These are phyloP conservation scores for Cinara cedri DNA, from an alignment of 2,888 invertebrate species.

Conservation along the genomic window DNA sequence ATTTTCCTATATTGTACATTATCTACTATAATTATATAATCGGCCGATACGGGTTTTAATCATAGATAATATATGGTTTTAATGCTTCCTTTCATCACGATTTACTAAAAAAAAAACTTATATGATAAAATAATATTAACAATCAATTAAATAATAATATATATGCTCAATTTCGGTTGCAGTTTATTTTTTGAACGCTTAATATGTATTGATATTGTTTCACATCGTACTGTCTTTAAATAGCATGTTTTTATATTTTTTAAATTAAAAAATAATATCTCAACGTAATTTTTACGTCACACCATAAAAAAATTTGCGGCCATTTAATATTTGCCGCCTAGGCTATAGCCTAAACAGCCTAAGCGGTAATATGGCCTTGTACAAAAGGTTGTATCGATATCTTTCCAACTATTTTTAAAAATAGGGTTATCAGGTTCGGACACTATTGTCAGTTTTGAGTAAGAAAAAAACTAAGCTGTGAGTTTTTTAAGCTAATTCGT, in stretches of 20 bases:
- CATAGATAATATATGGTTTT: no score
- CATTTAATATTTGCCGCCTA: background rate
- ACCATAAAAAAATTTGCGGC: slow-evolving; percentile 23
- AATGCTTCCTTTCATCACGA: slow-evolving; percentile 27
- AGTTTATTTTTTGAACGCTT: background rate
- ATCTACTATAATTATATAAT: no score
- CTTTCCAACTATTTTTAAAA: no score
- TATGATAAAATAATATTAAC: slow-evolving; percentile 22
- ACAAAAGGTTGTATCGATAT: no score
- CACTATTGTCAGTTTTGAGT: no score
- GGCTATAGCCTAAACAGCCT: slow-evolving; percentile 20
- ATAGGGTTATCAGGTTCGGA: no score
- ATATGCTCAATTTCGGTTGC: background rate
- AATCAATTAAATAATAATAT: background rate
- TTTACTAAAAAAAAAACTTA: slow-evolving; percentile 30
- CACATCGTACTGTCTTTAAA: background rate
- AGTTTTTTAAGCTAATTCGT: no score
- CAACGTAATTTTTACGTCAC: slow-evolving; percentile 15
- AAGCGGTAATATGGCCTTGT: no score
- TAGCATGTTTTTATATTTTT: slow-evolving; percentile 10
- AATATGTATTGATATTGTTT: slow-evolving; percentile 13
- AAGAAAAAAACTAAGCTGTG: no score
- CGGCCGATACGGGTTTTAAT: background rate
- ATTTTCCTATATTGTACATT: no score
- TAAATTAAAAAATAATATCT: background rate